Evolutionary conservation across 2,888 invertebrate genomes (phyloP).

Genomic region (Anagyrus pseudococci): DNA sequence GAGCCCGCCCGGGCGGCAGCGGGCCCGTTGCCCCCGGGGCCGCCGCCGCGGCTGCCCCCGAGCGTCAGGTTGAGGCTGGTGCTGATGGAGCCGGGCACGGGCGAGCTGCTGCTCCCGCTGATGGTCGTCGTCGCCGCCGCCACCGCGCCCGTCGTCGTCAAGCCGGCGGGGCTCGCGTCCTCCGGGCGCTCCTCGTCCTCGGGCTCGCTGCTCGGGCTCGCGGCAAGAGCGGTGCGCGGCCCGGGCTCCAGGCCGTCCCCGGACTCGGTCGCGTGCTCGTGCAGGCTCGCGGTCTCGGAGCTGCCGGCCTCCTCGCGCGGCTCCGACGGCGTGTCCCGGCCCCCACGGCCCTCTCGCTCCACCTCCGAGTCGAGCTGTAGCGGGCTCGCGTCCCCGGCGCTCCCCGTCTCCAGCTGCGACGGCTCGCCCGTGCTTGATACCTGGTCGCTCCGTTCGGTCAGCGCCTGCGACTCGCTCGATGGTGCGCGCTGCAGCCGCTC

Average conservation of each 20-base stretch:
- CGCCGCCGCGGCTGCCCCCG: conserved; percentile 57
- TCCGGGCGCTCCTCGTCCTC: conserved; percentile 41
- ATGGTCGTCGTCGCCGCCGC: conserved; percentile 63
- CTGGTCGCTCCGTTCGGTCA: conserved; percentile 67
- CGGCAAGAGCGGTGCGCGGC: conserved; percentile 39
- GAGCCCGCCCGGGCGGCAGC: conserved; percentile 34
- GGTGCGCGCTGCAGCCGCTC: conserved; percentile 76
- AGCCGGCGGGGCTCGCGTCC: conserved; percentile 46
- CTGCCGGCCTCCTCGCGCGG: conserved; percentile 41
- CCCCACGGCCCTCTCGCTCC: conserved; percentile 45
- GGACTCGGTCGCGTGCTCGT: conserved; percentile 46
- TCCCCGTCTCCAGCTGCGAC: conserved; percentile 65
- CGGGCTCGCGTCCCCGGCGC: conserved; percentile 66
- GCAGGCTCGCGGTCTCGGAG: conserved; percentile 50
- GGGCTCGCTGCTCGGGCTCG: conserved; percentile 12
- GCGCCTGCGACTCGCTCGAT: conserved; percentile 44
- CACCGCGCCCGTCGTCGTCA: conserved; percentile 37
- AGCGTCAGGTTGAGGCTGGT: conserved; percentile 63
- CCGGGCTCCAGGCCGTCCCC: no score
- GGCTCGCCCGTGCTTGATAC: conserved; percentile 78
- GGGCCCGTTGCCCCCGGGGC: neutral
- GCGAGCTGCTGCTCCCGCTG: conserved; percentile 45
- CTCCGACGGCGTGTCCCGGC: conserved; percentile 22
- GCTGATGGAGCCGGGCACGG: conserved; percentile 54
- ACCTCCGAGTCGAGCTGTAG: conserved; percentile 57